Conservation (phyloP, 2,797 vertebrate genomes). For the Gymnothorax reevesii region DNA sequence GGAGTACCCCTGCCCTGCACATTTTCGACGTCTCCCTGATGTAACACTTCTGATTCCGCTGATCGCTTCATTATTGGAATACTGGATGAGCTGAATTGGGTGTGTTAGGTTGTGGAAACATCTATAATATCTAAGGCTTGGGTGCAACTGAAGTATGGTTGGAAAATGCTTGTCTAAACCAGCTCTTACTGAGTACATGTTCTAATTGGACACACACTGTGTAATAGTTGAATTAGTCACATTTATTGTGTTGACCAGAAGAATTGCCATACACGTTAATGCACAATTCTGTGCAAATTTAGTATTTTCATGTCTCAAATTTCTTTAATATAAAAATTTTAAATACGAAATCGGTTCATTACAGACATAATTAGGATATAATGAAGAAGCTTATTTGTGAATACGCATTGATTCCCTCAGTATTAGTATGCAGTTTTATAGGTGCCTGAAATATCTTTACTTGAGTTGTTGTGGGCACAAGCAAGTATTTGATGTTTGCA, state of each 20-base stretch:
- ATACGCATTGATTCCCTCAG: not conserved
- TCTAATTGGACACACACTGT: not conserved
- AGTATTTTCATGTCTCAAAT: not conserved
- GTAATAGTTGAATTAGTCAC: not conserved
- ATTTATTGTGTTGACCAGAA: conserved; percentile 39
- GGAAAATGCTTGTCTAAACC: too few relatives aligned
- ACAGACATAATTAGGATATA: too few relatives aligned
- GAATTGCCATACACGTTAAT: conserved; percentile 62
- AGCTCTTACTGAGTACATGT: too few relatives aligned
- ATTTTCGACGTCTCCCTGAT: too few relatives aligned
- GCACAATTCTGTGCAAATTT: not conserved
- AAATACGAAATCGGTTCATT: not conserved
- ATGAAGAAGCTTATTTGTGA: not conserved
- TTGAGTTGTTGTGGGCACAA: not conserved
- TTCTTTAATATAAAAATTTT: not conserved
- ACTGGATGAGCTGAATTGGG: too few relatives aligned
- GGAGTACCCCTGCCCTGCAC: too few relatives aligned
- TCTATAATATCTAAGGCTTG: too few relatives aligned
- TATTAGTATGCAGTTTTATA: not conserved
- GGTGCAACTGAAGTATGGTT: too few relatives aligned
- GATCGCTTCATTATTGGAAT: too few relatives aligned
- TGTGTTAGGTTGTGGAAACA: too few relatives aligned
- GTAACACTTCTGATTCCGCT: too few relatives aligned
- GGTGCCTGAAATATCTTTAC: not conserved
- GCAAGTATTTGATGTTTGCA: not conserved